Conservation (phyloP, 1,140 invertebrate species). For the Ganaspis sp. region DNA sequence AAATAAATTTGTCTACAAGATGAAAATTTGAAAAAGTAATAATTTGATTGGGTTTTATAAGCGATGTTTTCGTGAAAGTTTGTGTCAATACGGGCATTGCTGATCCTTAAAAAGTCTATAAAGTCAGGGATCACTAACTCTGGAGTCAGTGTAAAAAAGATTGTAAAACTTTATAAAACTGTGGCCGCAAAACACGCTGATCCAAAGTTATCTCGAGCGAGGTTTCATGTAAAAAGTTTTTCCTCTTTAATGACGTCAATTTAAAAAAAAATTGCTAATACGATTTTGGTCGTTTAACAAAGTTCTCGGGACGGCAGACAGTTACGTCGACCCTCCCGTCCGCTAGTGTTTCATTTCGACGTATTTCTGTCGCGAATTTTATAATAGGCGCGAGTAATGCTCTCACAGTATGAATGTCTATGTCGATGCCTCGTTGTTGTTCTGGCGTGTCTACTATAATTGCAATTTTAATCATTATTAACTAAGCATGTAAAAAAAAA, state of each 20-base stretch:
- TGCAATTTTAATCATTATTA: constrained; percentile 10
- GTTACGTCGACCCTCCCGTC: constrained; percentile 55
- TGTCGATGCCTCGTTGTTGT: constrained; percentile 15
- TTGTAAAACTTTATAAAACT: too few species aligned
- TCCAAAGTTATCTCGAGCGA: too few species aligned
- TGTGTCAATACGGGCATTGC: too few species aligned
- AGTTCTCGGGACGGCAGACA: constrained; percentile 60
- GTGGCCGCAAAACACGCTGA: too few species aligned
- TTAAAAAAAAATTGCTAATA: not conserved
- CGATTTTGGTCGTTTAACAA: constrained; percentile 44
- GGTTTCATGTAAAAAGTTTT: too few species aligned
- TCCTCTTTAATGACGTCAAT: not conserved
- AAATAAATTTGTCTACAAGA: too few species aligned
- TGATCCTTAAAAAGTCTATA: too few species aligned
- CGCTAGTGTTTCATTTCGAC: constrained; percentile 57
- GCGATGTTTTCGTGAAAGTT: too few species aligned
- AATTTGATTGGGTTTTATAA: too few species aligned
- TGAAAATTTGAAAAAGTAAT: too few species aligned
- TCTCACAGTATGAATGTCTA: constrained; percentile 3
- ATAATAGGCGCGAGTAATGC: not conserved
- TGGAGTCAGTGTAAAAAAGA: too few species aligned
- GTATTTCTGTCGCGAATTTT: constrained; percentile 39
- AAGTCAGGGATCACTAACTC: too few species aligned
- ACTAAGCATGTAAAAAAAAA: not conserved
- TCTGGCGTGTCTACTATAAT: not conserved